A percentile compares a stretch with the other conserved stretches of the same genome.
phyloP scores from a whole-genome alignment of 2,797 vertebrate genomes.

The Zenarchopterus dispar region DNA sequence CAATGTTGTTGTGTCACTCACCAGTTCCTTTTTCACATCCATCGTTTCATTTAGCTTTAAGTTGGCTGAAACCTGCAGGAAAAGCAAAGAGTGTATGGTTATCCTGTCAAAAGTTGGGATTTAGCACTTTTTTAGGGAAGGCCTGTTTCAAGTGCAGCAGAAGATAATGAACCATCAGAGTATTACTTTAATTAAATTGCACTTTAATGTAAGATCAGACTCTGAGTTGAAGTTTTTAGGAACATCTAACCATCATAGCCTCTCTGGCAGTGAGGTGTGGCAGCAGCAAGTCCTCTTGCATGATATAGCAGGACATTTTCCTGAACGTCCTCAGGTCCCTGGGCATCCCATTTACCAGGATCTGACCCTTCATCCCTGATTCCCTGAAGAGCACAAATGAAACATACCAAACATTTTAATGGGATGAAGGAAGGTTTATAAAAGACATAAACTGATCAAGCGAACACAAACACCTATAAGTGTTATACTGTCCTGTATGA shows the following conservation, averaged over 20 bases:
- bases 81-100: background rate
- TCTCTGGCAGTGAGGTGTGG: slow-evolving; percentile 90
- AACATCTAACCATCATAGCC: slow-evolving; percentile 88
- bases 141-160: too few relatives aligned
- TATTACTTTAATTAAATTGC: background rate
- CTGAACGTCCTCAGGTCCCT: slow-evolving; percentile 91
- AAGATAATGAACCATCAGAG: background rate
- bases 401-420: slow-evolving; percentile 3
- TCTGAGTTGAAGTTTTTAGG: background rate
- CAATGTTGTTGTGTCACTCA: slow-evolving; percentile 66
- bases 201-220: background rate
- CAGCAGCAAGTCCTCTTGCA: slow-evolving; percentile 95
- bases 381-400: slow-evolving; percentile 76
- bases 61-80: slow-evolving; percentile 90
- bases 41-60: slow-evolving; percentile 90
- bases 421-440: background rate
- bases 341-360: slow-evolving; percentile 89
- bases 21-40: slow-evolving; percentile 93
- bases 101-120: too few relatives aligned
- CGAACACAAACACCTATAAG: too few relatives aligned
- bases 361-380: slow-evolving; percentile 93
- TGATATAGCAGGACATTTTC: slow-evolving; percentile 99
- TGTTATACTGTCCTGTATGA: too few relatives aligned
- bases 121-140: too few relatives aligned
- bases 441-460: too few relatives aligned